Evolutionary conservation across 2,113 vertebrate genomes (phyloP), one percentile per base, ranked within the genome.

Genomic region (Heliornis fulica): DNA sequence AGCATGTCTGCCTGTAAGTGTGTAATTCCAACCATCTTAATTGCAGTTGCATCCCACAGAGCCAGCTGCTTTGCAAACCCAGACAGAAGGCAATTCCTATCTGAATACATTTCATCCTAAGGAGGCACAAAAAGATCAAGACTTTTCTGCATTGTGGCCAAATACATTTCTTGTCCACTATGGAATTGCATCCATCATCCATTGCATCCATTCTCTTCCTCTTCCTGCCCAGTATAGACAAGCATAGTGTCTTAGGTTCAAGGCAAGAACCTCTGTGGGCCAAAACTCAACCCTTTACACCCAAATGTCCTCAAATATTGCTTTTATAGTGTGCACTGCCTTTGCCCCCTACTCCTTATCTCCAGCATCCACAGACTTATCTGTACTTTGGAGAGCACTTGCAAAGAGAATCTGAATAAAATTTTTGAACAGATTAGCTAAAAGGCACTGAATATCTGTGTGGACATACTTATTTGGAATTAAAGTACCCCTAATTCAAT

Each of bases 401-500:
- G 56, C 76, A 89, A 84, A 71, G 51, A 90, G 68, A 86, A 86
- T 68, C 38, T 70, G 83, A 87, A 87, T 71, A 75, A 46, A 68
- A 77, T 81, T 86, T 65, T 92, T 65, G 41, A 88, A 69, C n/a
- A 70, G 43, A 85, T 88, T 41, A 89, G 41, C 56, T 71, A 77
- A 93, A 96, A 91, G 26, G n/a, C 83, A 80, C 60, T 46, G 77
- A 84, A 51, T 94, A 87, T 71, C 83, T 86, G 89, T 89, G 60
- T 94, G 93, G 56, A 94, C 79, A 88, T 69, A n/a, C 11, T 72
- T 53, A 83, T 50, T 78, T 71, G 89, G 86, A 94, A 96, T 93
- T 93, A 95, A 87, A 93, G 86, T 19, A 63, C 34, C 34, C 65
- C 76, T 94, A 80, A 95, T 94, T 96, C 93, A 95, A 95, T 96